A percentile compares a stretch with the other conserved stretches of the same genome.
These are phyloP conservation scores for Micromesistius poutassou DNA, from an alignment of 2,797 vertebrate genomes.

Conservation along the genomic window DNA sequence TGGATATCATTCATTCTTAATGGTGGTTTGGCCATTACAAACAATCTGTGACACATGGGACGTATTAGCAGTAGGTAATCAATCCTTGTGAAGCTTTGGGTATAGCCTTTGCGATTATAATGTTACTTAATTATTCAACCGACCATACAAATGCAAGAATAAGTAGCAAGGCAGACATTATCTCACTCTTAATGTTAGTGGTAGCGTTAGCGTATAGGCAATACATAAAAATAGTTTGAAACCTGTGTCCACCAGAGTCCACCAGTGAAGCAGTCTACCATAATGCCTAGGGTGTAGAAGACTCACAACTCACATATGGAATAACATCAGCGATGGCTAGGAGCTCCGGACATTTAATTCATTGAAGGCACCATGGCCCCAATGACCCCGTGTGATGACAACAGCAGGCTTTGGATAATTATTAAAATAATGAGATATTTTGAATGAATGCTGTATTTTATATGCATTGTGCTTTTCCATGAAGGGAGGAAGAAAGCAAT, in stretches of 20 bases:
- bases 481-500: constrained; percentile 97
- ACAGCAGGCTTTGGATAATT: neutral
- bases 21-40: neutral
- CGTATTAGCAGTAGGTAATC: neutral
- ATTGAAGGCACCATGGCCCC: neutral
- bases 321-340: neutral
- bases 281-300: neutral
- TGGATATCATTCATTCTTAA: neutral
- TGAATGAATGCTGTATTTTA: constrained; percentile 6
- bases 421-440: neutral
- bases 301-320: neutral
- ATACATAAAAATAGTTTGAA: neutral
- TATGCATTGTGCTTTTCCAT: constrained; percentile 8
- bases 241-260: neutral
- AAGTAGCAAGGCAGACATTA: too few relatives aligned
- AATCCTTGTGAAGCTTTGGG: neutral
- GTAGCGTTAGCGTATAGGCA: neutral
- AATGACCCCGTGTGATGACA: neutral
- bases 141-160: neutral
- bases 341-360: neutral
- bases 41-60: neutral
- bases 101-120: neutral
- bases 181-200: neutral
- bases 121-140: neutral
- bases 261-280: neutral